Percentiles rank a stretch among this genome's conserved stretches.
phyloP scores from a whole-genome alignment of 2,797 vertebrate species.

The Geotrypetes seraphini region DNA sequence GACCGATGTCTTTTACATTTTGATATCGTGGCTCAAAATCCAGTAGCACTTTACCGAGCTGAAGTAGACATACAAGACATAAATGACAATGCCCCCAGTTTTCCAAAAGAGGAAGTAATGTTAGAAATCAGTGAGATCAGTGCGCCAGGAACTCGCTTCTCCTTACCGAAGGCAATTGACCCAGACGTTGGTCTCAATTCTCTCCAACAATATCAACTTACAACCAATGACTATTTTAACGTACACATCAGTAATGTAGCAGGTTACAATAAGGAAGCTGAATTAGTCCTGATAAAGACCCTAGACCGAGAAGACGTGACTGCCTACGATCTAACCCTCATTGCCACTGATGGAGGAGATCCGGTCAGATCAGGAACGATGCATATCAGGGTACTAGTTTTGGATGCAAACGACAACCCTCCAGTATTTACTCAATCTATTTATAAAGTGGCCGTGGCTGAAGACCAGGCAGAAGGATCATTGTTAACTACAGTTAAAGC shows the following conservation, averaged over 20 bases:
- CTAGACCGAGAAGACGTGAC: slow-evolving; percentile 63
- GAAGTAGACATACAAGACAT: slow-evolving; percentile 53
- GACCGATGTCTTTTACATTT: slow-evolving; percentile 47
- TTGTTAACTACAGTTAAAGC: slow-evolving; percentile 60
- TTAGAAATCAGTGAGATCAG: slow-evolving; percentile 66
- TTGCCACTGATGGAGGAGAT: slow-evolving; percentile 27
- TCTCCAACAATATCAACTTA: slow-evolving; percentile 59
- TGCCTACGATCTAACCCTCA: slow-evolving; percentile 51
- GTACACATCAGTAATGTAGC: slow-evolving; percentile 36
- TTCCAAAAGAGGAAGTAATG: slow-evolving; percentile 59
- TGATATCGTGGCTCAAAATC: slow-evolving; percentile 60
- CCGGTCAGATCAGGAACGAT: slow-evolving; percentile 12
- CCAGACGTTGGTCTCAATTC: slow-evolving; percentile 56
- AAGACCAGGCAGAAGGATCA: slow-evolving; percentile 48
- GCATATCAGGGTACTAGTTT: slow-evolving; percentile 1
- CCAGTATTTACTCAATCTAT: slow-evolving; percentile 55
- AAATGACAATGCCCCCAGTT: slow-evolving; percentile 68
- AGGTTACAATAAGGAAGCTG: slow-evolving; percentile 64
- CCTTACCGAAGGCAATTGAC: slow-evolving; percentile 64
- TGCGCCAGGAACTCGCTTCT: slow-evolving; percentile 56
- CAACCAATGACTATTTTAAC: slow-evolving; percentile 47
- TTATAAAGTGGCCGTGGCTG: slow-evolving; percentile 47
- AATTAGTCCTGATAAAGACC: slow-evolving; percentile 53
- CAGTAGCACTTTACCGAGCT: slow-evolving; percentile 55
- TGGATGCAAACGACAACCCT: slow-evolving; percentile 31